Base-by-base conservation (phyloP, 2,113 vertebrate species). In the Gavialis gangeticus region DNA sequence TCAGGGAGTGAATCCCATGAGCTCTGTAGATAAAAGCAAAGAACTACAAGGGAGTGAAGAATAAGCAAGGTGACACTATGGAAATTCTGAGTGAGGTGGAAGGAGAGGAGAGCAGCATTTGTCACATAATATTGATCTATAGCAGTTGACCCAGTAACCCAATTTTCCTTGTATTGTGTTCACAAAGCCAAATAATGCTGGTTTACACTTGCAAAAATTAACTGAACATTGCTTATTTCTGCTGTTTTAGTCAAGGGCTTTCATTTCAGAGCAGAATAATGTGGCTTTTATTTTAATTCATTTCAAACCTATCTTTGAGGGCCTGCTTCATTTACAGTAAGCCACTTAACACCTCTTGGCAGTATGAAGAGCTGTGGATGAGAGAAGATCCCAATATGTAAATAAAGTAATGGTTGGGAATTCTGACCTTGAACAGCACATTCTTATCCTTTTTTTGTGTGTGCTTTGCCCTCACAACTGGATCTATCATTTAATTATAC, bases 161-260 rank as follows among this genome's bases (percentile, higher is more conserved):
- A 30, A 4, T 60, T 76, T 71, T 7, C 7, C 15, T 21, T 46
- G 21, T 1, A 0, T 3, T 83, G 3, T n/a, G 4, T 1, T 83
- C 0, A 81, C 14, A 62, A 1, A 25, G 19, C 13, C 59, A 73
- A 87, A 34, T 66, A 71, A 30, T 71, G 22, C 34, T 71, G 12
- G 11, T 18, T 79, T 63, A 30, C 19, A 22, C 57, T 76, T 13
- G 78, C 79, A 79, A 82, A 55, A 77, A 22, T 6, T 3, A 75
- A 86, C 3, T 76, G 5, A 81, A 64, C 28, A 22, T 12, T 89
- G 11, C 9, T 86, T 79, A 56, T 82, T 46, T 13, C 1, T 67
- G 2, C 64, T 90, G 28, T 25, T 5, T 46, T 57, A 14, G 77
- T 90, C 84, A 90, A 75, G 14, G 79, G 1, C 10, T 64, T 84